Percentiles rank a stretch among this genome's conserved stretches.
These are phyloP conservation scores for Blastomussa wellsi DNA, from an alignment of 92 coral and sea anemone genomes.

Conservation along the genomic window DNA sequence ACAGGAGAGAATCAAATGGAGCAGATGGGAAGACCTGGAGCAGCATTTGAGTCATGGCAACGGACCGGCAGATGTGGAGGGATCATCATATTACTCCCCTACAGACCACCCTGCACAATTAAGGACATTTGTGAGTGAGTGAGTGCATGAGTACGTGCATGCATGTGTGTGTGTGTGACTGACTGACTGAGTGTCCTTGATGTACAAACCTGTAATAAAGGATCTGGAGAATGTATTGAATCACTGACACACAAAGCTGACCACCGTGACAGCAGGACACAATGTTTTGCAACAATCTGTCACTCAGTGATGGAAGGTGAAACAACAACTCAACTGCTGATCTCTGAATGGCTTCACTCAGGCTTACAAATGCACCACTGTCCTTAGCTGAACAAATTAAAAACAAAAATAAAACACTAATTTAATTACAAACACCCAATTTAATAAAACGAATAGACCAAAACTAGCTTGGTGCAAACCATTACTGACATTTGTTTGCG, in stretches of 20 bases:
- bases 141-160: no score
- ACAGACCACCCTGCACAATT: neutral
- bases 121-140: no score
- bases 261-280: slow-evolving; percentile 61
- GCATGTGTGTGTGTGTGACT: no score
- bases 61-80: no score
- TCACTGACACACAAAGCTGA: slow-evolving; percentile 33
- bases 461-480: neutral
- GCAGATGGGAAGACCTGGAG: no score
- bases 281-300: slow-evolving; percentile 45
- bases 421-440: no score
- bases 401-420: neutral
- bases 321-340: slow-evolving; percentile 77
- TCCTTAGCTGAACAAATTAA: slow-evolving; percentile 39
- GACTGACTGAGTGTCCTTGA: no score
- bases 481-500: no score
- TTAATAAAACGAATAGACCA: no score
- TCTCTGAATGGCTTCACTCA: slow-evolving; percentile 62
- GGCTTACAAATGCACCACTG: slow-evolving; percentile 61
- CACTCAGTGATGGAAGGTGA: slow-evolving; percentile 53
- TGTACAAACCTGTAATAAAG: slow-evolving; percentile 68
- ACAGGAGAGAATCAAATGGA: no score
- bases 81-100: no score
- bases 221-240: slow-evolving; percentile 67
- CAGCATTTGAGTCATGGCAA: no score